phyloP scores from a whole-genome alignment of 2,113 vertebrate species.

The Brevimyrus niger region DNA sequence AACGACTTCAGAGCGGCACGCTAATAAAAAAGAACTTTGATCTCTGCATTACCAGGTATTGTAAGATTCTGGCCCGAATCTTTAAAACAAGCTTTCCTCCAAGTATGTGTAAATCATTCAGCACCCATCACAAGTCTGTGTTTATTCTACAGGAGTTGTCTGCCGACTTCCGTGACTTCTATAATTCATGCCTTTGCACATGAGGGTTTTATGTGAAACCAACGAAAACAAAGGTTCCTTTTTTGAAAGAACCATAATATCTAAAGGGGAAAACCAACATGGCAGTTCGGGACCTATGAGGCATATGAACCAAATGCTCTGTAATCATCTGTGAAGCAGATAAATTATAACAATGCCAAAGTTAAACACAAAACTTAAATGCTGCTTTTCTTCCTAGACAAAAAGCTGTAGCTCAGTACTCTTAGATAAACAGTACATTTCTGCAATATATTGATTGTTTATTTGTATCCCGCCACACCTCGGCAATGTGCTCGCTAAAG shows the following conservation, averaged over 20 bases:
- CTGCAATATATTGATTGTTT: neutral
- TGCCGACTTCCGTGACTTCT: neutral
- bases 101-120: neutral
- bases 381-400: neutral
- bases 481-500: neutral
- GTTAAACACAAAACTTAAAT: neutral
- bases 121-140: neutral
- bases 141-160: neutral
- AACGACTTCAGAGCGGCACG: neutral
- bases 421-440: neutral
- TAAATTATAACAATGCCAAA: neutral
- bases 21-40: neutral
- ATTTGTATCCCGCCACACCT: neutral
- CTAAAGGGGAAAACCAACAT: neutral
- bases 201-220: neutral
- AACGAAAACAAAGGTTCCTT: slow-evolving; percentile 1
- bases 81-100: neutral
- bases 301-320: neutral
- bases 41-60: neutral
- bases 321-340: neutral
- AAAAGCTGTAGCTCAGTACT: neutral
- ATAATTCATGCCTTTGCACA: neutral
- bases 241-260: neutral
- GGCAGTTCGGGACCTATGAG: neutral
- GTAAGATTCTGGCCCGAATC: neutral